These are phyloP conservation scores for Limenitis camilla DNA, from an alignment of 2,888 invertebrate species.

Conservation along the genomic window DNA sequence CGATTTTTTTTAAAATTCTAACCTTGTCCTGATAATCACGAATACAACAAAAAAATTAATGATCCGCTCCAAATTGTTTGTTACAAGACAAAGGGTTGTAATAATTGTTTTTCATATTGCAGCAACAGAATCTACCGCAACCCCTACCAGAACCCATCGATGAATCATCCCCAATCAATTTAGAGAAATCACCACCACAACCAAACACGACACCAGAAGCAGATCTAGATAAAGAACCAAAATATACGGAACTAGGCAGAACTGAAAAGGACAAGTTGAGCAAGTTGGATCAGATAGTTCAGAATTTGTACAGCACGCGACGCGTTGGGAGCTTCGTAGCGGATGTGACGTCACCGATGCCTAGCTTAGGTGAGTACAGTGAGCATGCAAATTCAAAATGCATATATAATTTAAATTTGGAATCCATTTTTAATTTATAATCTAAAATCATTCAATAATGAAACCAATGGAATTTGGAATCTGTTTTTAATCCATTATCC, in stretches of 20 bases:
- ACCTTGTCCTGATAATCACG: too few species aligned
- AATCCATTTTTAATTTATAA: too few species aligned
- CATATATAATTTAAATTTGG: too few species aligned
- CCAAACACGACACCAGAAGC: constrained; percentile 21
- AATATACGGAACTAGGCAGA: constrained; percentile 25
- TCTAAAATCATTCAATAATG: too few species aligned
- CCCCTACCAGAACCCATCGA: constrained; percentile 29
- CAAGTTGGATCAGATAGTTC: constrained; percentile 64
- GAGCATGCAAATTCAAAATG: too few species aligned
- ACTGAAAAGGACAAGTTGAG: constrained; percentile 60
- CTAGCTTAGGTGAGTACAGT: constrained; percentile 40
- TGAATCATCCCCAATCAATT: constrained; percentile 39
- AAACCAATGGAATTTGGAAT: too few species aligned
- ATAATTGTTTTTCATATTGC: constrained; percentile 30
- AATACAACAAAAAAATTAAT: too few species aligned
- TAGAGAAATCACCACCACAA: constrained; percentile 35
- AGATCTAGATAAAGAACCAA: constrained; percentile 26
- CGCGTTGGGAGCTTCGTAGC: constrained; percentile 48
- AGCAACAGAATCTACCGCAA: constrained; percentile 55
- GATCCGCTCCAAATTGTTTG: too few species aligned
- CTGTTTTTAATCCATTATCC: too few species aligned
- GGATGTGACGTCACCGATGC: constrained; percentile 31
- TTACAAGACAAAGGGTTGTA: too few species aligned
- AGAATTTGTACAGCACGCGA: constrained; percentile 63
- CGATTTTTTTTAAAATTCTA: too few species aligned